phyloP scores from a whole-genome alignment of 2,113 vertebrate species.

The Alouatta palliata region DNA sequence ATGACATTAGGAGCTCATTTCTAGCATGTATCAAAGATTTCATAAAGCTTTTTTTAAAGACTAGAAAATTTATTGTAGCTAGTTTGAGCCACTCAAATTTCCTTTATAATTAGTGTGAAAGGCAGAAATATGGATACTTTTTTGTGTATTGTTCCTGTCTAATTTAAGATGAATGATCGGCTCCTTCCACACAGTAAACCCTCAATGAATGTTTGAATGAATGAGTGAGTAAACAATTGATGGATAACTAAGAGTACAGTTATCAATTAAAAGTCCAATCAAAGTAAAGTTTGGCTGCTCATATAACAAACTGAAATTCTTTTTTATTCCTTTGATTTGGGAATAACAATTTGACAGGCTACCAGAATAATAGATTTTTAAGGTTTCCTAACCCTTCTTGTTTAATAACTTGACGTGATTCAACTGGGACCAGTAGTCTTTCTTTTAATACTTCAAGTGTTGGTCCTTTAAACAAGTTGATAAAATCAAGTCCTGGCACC shows the following conservation, averaged over 20 bases:
- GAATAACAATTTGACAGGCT: neutral
- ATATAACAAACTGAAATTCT: neutral
- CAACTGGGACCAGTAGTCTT: neutral
- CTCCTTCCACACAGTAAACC: neutral
- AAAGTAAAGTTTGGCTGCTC: neutral
- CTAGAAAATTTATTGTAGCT: neutral
- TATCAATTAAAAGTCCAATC: neutral
- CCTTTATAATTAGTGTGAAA: neutral
- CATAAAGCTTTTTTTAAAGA: neutral
- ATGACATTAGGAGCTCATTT: neutral
- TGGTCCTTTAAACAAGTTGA: neutral
- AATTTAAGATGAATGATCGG: neutral
- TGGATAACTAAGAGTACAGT: neutral
- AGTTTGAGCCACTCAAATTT: neutral
- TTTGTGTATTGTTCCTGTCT: neutral
- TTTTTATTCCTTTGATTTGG: neutral
- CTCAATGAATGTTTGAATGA: neutral
- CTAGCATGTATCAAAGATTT: neutral
- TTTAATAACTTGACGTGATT: neutral
- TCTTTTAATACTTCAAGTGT: neutral
- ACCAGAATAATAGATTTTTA: neutral
- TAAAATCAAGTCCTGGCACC: neutral
- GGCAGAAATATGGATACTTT: neutral
- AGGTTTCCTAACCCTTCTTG: neutral
- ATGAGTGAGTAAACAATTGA: neutral